These are phyloP conservation scores for Laupala kohalensis DNA, from an alignment of 1,140 invertebrate species.

Conservation along the genomic window DNA sequence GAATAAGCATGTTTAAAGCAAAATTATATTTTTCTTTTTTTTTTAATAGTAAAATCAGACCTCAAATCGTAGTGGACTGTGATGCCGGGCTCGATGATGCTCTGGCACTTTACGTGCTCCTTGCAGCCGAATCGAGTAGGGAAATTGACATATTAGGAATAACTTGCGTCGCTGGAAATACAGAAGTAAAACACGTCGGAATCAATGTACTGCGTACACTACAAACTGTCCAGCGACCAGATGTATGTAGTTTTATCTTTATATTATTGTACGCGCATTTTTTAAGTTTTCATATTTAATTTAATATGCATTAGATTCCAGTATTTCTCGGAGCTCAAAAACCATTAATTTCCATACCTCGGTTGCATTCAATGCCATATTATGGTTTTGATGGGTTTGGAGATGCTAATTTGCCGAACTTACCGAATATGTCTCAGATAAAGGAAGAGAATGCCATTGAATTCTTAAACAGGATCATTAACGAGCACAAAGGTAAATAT, in stretches of 20 bases:
- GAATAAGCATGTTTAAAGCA: no score
- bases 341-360: slow-evolving; percentile 31
- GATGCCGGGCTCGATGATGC: slow-evolving; percentile 53
- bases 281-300: neutral
- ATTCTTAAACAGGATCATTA: slow-evolving; percentile 6
- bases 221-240: slow-evolving; percentile 28
- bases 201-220: slow-evolving; percentile 46
- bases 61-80: slow-evolving; percentile 46
- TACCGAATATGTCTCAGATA: slow-evolving; percentile 15
- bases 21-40: no score
- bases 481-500: slow-evolving; percentile 9
- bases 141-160: slow-evolving; percentile 41
- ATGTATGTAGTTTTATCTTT: slow-evolving; percentile 30
- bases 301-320: slow-evolving; percentile 38
- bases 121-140: slow-evolving; percentile 35
- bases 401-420: slow-evolving; percentile 26
- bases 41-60: no score
- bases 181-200: slow-evolving; percentile 39
- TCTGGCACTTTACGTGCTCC: slow-evolving; percentile 40
- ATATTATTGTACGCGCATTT: neutral
- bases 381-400: slow-evolving; percentile 55
- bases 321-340: slow-evolving; percentile 43
- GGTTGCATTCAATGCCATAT: slow-evolving; percentile 22
- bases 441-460: slow-evolving; percentile 17
- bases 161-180: slow-evolving; percentile 49